Base-by-base conservation (phyloP, 2,888 invertebrate genomes). In the Dryococelus australis region DNA sequence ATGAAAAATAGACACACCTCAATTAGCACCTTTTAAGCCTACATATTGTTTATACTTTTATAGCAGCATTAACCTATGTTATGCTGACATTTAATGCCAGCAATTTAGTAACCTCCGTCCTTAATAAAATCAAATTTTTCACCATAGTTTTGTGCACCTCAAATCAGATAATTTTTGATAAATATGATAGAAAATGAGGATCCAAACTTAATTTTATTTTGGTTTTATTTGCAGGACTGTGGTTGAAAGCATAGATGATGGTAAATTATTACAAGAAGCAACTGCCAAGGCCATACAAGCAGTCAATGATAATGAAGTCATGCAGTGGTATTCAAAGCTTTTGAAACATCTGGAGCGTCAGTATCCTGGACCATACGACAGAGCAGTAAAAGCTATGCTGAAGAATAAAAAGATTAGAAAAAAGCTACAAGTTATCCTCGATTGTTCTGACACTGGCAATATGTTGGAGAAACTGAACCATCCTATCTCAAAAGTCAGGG, bases 401-500 rank as follows among this genome's bases (percentile, higher is more conserved):
- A 28, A n/a, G 27, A 26, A n/a, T n/a, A 65, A 28, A 9, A 53
- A 87, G 43, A 43, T 24, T 24, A 87, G 35, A 84, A 65, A 35
- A 9, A 43, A 53, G 28, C 43, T 87, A 9, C 47, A 87, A 24
- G 43, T 84, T 53, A 84, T 87, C 9, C 84, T 84, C 13, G 28
- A 84, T 27, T 35, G n/a, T 27, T 43, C 16, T 6, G 28, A 53
- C 28, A 27, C 53, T 6, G 47, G 65, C 13, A 35, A 28, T 86
- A 93, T 96, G 0, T 95, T 96, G 90, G 94, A 96, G 91, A 95
- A 95, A 89, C 92, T 98, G 0, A 96, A 97, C 90, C 97, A 98
- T 91, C 93, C 95, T 0, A 95, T 95, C 90, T 92, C 95, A 0
- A 92, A 94, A 85, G 93, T 96, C 86, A 94, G 98, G 89, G 92